These are phyloP conservation scores for Diabrotica virgifera DNA, from an alignment of 1,140 invertebrate species.

Conservation along the genomic window DNA sequence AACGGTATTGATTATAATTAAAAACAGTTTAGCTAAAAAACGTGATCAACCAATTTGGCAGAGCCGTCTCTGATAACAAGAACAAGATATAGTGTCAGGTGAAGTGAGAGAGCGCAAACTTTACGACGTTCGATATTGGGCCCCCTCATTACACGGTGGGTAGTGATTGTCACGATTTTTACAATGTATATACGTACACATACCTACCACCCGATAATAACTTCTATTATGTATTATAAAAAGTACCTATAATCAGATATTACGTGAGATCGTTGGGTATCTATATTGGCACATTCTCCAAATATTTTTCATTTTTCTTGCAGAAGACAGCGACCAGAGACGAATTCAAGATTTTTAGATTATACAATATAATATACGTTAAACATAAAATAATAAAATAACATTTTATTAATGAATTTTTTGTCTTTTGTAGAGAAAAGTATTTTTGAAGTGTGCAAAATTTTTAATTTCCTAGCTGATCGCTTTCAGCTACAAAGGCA, in stretches of 20 bases:
- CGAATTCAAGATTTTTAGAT: too few species aligned
- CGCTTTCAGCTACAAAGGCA: too few species aligned
- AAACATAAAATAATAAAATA: too few species aligned
- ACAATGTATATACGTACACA: slow-evolving; percentile 46
- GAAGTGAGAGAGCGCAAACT: slow-evolving; percentile 31
- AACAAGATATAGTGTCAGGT: slow-evolving; percentile 18
- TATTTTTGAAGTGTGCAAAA: too few species aligned
- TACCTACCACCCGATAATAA: slow-evolving; percentile 47
- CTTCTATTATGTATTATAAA: slow-evolving; percentile 47
- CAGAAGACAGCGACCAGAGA: too few species aligned
- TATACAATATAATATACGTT: too few species aligned
- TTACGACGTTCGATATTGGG: slow-evolving; percentile 28
- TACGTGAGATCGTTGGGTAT: too few species aligned
- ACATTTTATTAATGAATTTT: too few species aligned
- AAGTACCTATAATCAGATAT: slow-evolving; percentile 25
- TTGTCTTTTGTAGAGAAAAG: too few species aligned
- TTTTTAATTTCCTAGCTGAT: too few species aligned
- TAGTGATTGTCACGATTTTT: slow-evolving; percentile 46
- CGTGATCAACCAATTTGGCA: not conserved
- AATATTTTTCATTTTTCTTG: too few species aligned
- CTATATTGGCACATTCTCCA: too few species aligned
- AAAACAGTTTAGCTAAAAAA: not conserved
- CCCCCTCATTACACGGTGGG: slow-evolving; percentile 49
- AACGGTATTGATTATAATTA: not conserved
- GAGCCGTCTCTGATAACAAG: slow-evolving; percentile 19